phyloP scores from a whole-genome alignment of 30 jellyfish, hydroid and myxozoan species.

The Aurelia aurita complex sp. Pacific region DNA sequence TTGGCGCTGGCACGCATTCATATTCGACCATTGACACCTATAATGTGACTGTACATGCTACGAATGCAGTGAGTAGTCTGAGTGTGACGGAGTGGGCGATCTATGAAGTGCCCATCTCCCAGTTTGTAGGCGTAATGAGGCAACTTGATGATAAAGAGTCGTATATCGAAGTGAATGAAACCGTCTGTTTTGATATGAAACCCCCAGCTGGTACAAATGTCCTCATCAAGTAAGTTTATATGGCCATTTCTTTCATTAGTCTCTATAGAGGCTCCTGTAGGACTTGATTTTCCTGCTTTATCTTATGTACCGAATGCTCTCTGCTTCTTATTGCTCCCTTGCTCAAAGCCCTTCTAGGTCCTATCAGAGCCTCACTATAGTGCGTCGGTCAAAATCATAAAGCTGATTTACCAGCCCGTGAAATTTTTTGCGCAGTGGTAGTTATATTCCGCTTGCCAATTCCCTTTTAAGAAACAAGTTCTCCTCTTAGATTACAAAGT shows the following conservation, averaged over 20 bases:
- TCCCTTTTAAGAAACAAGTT: no score
- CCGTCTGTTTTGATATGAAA: slow-evolving; percentile 16
- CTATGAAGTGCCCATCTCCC: slow-evolving; percentile 29
- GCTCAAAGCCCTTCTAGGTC: no score
- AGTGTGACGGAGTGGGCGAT: slow-evolving; percentile 8
- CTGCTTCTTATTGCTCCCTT: no score
- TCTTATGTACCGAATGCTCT: no score
- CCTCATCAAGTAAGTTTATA: slow-evolving; percentile 17
- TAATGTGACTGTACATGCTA: slow-evolving; percentile 45
- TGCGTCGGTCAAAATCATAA: no score
- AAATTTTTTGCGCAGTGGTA: no score
- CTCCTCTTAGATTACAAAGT: no score
- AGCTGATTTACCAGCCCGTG: no score
- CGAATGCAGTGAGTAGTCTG: slow-evolving; percentile 49
- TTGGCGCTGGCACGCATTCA: slow-evolving; percentile 37
- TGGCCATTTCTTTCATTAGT: not conserved
- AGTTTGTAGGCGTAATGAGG: not conserved
- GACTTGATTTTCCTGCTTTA: no score
- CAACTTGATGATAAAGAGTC: slow-evolving; percentile 29
- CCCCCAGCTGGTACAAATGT: slow-evolving; percentile 36
- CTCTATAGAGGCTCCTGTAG: no score
- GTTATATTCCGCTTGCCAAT: no score
- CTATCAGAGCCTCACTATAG: no score
- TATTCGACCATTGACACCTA: slow-evolving; percentile 19
- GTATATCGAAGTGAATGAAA: slow-evolving; percentile 59